Evolutionary conservation across 2,797 vertebrate genomes (phyloP).

Genomic region (Cynopterus sphinx): DNA sequence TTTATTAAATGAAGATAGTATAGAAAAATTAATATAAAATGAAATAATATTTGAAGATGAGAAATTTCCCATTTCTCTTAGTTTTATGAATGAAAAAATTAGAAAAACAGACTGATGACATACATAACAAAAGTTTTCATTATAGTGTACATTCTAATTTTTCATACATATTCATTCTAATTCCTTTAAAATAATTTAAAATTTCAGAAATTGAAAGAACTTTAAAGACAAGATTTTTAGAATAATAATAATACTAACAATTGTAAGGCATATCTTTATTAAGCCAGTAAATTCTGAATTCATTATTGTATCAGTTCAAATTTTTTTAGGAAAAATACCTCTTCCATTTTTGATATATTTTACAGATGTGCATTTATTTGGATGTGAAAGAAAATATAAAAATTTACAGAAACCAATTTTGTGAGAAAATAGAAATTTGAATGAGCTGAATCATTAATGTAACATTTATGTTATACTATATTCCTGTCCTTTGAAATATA

Average conservation of each 20-base stretch:
- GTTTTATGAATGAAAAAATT: neutral
- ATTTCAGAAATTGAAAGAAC: neutral
- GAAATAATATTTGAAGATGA: neutral
- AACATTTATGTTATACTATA: neutral
- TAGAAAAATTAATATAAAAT: neutral
- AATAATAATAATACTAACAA: constrained; percentile 4
- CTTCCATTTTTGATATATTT: neutral
- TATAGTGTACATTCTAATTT: neutral
- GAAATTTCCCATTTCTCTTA: neutral
- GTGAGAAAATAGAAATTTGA: constrained; percentile 54
- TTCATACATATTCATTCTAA: neutral
- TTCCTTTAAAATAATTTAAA: neutral
- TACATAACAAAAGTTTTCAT: neutral
- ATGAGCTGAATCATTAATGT: constrained; percentile 45
- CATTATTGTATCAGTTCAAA: neutral
- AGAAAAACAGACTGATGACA: neutral
- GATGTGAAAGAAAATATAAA: constrained; percentile 45
- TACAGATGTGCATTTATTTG: neutral
- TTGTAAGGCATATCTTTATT: neutral
- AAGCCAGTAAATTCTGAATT: constrained; percentile 2
- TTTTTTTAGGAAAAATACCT: constrained; percentile 36
- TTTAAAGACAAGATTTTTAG: constrained; percentile 1
- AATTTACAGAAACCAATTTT: constrained; percentile 66
- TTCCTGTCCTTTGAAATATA: neutral
- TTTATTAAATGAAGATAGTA: neutral